Base-by-base conservation (phyloP, 2,797 vertebrate genomes). In the Hybognathus amarus region DNA sequence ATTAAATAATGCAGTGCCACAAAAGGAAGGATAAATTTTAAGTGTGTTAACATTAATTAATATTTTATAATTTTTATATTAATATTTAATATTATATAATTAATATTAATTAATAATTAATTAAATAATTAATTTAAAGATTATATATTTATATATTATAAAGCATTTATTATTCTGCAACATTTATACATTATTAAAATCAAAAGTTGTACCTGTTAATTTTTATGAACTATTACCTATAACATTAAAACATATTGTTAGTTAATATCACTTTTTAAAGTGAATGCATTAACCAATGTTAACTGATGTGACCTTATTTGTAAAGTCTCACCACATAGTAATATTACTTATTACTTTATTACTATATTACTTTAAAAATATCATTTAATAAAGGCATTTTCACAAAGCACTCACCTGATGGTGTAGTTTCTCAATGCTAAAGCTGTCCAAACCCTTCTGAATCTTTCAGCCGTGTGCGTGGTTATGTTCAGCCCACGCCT, bases 381-480 rank as follows among this genome's bases (percentile, higher is more conserved):
- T 54, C 0, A 50, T 73, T 73, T 52, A 42, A 42, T 45, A 9
- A 30, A 63, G 10, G 24, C 38, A 77, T 63, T 77, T 77, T 45
- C 5, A 45, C n/a, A 63, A 36, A 71, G 11, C 10, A 77, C 80
- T 50, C 47, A 85, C 85, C 80, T 50, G 63, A 33, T 17, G 12
- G 8, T 71, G 17, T n/a, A 24, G 22, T 36, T 85, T 78, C 64
- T 75, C 30, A 71, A 54, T 30, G 24, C 59, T 63, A 30, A 63
- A 22, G 45, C 83, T 5, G 36, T 66, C 59, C 59, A 6, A 47
- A 13, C 8, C 20, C 36, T 74, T 56, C 8, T 4, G 5, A 33
- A 17, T 33, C 22, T 12, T 27, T 61, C 59, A 1, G 12, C 11
- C 38, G 24, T 12, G 38, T 30, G 13, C 10, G 24, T 63, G 13